Base-by-base conservation (phyloP, 2,113 vertebrate genomes). In the Phrynocephalus versicolor region DNA sequence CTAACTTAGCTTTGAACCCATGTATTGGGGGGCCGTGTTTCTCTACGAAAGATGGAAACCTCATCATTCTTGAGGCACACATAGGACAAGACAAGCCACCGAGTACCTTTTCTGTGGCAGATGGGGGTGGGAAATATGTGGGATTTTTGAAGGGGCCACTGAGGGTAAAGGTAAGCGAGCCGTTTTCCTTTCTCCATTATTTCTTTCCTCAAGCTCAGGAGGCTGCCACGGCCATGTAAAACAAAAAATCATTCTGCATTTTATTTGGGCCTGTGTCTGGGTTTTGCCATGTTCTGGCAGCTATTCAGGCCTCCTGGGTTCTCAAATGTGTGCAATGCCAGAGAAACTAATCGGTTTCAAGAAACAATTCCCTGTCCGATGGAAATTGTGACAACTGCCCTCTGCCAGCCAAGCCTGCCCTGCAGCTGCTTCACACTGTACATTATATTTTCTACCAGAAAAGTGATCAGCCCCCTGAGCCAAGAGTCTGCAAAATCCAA, bases 391-490 rank as follows among this genome's bases (percentile, higher is more conserved):
- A 74, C 58, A 72, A 64, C 23, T 35, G 60, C 37, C 39, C 55
- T 27, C 64, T 77, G 35, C 30, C 39, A 80, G 57, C 77, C 78
- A 86, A 74, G 41, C 33, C 69, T 81, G 13, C 41, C 23, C 51
- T 27, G 16, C 69, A 74, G 57, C 37, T 80, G 84, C 69, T n/a
- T 79, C 21, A n/a, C 80, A 58, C 64, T 73, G 16, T 69, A 65
- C 60, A 25, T 60, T 81, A 73, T 75, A 81, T 86, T 86, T 86
- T 81, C 84, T n/a, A 80, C n/a, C 58, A 74, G 69, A 41, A 21
- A 64, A 73, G 16, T 64, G 30, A 37, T 73, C 35, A 41, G 72
- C 8, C 67, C 51, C 35, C 62, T 76, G 15, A 73, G 37, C 58
- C 70, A 85, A 72, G 70, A 73, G 7, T n/a, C 37, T 64, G 14